Base-by-base conservation (phyloP, 1,140 invertebrate species). In the Chelonus insularis region DNA sequence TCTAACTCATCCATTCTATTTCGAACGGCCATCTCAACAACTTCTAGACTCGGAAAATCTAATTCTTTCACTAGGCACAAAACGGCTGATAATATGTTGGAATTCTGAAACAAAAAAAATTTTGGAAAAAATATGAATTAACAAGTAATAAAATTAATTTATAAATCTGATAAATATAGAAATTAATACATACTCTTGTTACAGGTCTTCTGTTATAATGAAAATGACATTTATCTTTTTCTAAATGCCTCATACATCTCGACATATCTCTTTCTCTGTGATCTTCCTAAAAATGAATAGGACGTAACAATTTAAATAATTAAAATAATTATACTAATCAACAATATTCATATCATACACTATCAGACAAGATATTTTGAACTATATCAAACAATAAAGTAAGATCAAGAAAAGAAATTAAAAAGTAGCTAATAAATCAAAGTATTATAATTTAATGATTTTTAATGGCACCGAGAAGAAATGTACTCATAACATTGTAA, bases 41-140 rank as follows among this genome's bases (percentile, higher is more conserved):
- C 93, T 80, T 97, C 93, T 23, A 97, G 79, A 72, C 93, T 95
- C 11, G 91, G 92, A 75, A 91, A 94, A 78, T 97, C 95, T 47
- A 97, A 77, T 74, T 97, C 95, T 76, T 96, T 95, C 2, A 97
- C 89, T 21, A 97, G 82, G 70, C 93, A 94, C 43, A 97, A 80
- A 2, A 95, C 91, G 8, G 95, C 94, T 12, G 94, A 95, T 48
- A 97, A 78, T 65, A 97, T 87, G 79, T 97, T 96, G 4, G 93
- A 94, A 74, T 93, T 95, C 93, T 96, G 81, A 36, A 85, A 85
- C 70, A 47, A 41, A 62, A 68, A 47, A 55, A 56, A 48, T 48
- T 21, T 34, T 59, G n/a, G 12, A 32, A 14, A 20, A 41, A 36
- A 8, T 25, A 12, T 18, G n/a, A n/a, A n/a, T 14, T 32, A 21